Evolutionary conservation across 2,113 vertebrate genomes (phyloP).

Genomic region (Sylvicapra grimmia): DNA sequence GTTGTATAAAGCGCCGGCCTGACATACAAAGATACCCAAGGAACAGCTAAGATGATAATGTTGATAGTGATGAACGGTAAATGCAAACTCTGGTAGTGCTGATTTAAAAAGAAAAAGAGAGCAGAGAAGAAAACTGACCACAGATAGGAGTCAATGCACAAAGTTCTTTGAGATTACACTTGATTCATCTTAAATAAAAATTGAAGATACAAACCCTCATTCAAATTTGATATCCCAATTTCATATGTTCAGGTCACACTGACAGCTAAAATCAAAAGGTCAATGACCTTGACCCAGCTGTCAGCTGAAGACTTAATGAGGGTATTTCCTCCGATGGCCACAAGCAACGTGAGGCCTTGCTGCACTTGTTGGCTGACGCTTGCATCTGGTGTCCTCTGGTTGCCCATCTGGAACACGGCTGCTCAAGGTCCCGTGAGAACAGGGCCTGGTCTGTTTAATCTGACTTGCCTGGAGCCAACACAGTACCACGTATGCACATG

Average conservation of each 20-base stretch:
- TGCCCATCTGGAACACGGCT: neutral
- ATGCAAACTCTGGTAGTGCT: neutral
- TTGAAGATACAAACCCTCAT: neutral
- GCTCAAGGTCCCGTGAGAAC: neutral
- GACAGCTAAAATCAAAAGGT: neutral
- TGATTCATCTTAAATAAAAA: neutral
- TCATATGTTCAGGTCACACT: neutral
- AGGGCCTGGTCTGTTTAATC: neutral
- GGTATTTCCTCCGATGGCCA: neutral
- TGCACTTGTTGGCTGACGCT: neutral
- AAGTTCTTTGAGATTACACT: neutral
- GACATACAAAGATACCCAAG: neutral
- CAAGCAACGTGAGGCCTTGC: neutral
- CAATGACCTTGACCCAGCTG: neutral
- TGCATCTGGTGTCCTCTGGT: neutral
- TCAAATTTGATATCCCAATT: neutral
- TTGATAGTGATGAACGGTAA: neutral
- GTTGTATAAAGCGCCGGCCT: neutral
- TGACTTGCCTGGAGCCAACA: neutral
- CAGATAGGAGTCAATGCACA: neutral
- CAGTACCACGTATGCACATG: accelerated
- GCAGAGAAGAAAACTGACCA: neutral
- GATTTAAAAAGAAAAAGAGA: neutral
- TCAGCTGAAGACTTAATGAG: neutral
- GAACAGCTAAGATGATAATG: neutral